Percentiles rank a stretch among this genome's conserved stretches.
Conservation (phyloP, 2,113 vertebrate species). For the Daphoenositta chrysoptera region DNA sequence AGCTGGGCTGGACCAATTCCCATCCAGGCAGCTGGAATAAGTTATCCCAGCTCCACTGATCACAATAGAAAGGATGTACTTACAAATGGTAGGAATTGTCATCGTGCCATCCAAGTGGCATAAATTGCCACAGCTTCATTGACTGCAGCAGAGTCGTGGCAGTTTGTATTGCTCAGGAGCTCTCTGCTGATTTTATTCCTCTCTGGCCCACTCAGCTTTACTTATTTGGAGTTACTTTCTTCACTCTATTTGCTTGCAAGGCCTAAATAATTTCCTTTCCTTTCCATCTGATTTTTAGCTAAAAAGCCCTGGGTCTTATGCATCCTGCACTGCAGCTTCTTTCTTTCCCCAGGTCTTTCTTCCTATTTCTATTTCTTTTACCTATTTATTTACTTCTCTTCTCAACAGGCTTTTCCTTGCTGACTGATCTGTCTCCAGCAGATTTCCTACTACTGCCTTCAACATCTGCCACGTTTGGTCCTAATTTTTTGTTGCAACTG, state of each 20-base stretch:
- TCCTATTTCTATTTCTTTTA: not conserved
- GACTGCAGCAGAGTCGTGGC: not conserved
- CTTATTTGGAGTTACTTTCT: slow-evolving; percentile 9
- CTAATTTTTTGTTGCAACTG: not conserved
- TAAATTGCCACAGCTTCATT: slow-evolving; percentile 3
- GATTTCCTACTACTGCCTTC: not conserved
- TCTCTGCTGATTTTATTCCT: slow-evolving; percentile 4
- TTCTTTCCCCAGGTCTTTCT: not conserved
- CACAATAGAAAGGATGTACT: not conserved
- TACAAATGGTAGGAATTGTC: not conserved
- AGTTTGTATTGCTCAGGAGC: not conserved
- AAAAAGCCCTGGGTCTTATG: not conserved
- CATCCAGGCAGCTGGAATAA: not conserved
- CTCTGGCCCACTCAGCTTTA: slow-evolving; percentile 38
- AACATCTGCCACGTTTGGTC: not conserved
- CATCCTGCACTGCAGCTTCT: not conserved
- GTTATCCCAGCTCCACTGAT: not conserved
- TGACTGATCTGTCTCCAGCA: not conserved
- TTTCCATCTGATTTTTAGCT: slow-evolving; percentile 28
- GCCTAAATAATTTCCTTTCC: slow-evolving; percentile 8
- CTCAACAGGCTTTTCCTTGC: slow-evolving; percentile 5
- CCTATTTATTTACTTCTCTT: not conserved
- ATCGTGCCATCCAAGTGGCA: not conserved
- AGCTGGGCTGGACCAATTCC: not conserved
- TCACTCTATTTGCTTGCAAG: slow-evolving; percentile 9